Conservation (phyloP, 2,797 vertebrate species). For the Lutjanus argentimaculatus region DNA sequence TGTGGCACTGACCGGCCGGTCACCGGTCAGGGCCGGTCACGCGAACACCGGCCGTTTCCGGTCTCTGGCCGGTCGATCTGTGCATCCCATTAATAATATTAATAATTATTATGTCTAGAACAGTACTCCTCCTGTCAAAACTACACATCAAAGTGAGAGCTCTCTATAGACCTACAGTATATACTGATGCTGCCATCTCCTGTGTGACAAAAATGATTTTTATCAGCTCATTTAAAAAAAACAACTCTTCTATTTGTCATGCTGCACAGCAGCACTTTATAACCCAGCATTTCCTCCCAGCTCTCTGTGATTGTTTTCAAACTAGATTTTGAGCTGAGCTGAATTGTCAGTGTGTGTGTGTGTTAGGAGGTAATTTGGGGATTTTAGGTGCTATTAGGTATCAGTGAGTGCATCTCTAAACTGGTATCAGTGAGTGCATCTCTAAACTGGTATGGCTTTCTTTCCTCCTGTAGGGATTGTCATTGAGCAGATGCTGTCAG, state of each 20-base stretch:
- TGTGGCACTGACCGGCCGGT: too few relatives aligned
- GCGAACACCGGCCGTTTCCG: too few relatives aligned
- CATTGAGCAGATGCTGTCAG: conserved; percentile 13
- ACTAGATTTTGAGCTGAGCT: not conserved
- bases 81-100: too few relatives aligned
- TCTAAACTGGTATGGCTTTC: not conserved
- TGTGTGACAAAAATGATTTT: not conserved
- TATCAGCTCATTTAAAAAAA: too few relatives aligned
- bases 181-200: not conserved
- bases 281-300: not conserved
- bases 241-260: too few relatives aligned
- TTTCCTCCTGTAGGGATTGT: not conserved
- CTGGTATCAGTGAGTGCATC: not conserved
- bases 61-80: too few relatives aligned
- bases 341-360: not conserved
- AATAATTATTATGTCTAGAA: too few relatives aligned
- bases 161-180: too few relatives aligned
- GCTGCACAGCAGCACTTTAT: not conserved
- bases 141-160: too few relatives aligned
- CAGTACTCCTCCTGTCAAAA: too few relatives aligned
- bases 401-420: not conserved
- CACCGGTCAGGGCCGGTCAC: too few relatives aligned
- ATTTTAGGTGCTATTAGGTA: not conserved
- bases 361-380: not conserved
- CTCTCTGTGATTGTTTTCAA: not conserved